phyloP scores from a whole-genome alignment of 2,797 vertebrate species.

The Phrynocephalus guinanensis region DNA sequence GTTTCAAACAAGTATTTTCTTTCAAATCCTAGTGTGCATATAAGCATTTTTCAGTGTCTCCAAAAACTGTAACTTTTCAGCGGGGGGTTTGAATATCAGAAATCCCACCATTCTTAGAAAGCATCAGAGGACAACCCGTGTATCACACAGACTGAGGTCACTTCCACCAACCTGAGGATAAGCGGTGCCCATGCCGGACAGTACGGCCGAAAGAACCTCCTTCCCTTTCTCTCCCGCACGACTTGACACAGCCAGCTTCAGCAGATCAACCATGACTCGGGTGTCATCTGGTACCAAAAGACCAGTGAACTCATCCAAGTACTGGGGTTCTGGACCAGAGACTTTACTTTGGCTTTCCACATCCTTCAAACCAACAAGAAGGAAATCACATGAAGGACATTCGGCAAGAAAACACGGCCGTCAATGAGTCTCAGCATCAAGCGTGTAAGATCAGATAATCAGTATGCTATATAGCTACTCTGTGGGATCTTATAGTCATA shows the following conservation, averaged over 20 bases:
- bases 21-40: too few relatives aligned
- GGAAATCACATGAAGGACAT: neutral
- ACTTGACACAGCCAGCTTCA: slow-evolving; percentile 94
- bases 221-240: slow-evolving; percentile 92
- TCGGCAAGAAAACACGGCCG: neutral
- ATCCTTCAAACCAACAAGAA: slow-evolving; percentile 80
- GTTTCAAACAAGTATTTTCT: too few relatives aligned
- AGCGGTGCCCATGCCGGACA: slow-evolving; percentile 97
- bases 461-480: neutral
- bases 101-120: neutral
- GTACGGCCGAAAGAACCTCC: slow-evolving; percentile 94
- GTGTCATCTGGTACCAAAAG: slow-evolving; percentile 95
- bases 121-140: neutral
- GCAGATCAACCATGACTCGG: slow-evolving; percentile 93
- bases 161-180: slow-evolving; percentile 91
- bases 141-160: neutral
- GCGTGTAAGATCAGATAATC: neutral
- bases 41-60: neutral
- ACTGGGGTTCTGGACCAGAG: slow-evolving; percentile 92
- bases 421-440: neutral
- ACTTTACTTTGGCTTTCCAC: slow-evolving; percentile 93
- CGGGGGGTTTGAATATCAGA: neutral
- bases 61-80: neutral
- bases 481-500: neutral
- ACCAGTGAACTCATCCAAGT: slow-evolving; percentile 95